A percentile compares a stretch with the other conserved stretches of the same genome.
Conservation (phyloP, 2,113 vertebrate species). For the Ictidomys tridecemlineatus region DNA sequence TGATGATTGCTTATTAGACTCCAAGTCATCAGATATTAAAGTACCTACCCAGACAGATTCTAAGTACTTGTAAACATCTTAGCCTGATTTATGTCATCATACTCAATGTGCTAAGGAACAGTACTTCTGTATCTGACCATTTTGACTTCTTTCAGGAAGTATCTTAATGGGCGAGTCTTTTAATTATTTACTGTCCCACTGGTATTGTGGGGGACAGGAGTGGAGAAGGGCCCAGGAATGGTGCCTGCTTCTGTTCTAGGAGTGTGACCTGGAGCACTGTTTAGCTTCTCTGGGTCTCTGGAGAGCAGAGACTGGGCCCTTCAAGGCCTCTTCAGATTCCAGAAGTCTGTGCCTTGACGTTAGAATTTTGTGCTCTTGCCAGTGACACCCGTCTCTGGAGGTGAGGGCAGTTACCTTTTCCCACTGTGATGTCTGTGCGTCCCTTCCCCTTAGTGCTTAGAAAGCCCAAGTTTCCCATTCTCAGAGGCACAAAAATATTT, state of each 20-base stretch:
- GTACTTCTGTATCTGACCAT: constrained; percentile 5
- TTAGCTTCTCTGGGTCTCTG: not conserved
- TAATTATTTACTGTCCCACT: not conserved
- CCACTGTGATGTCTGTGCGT: not conserved
- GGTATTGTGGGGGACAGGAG: not conserved
- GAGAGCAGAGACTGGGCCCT: not conserved
- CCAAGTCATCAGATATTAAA: not conserved
- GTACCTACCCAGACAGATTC: not conserved
- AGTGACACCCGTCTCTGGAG: not conserved
- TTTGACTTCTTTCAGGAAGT: not conserved
- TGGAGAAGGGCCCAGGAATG: not conserved
- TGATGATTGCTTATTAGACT: not conserved
- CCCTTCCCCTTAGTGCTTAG: not conserved
- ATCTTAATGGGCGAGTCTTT: not conserved
- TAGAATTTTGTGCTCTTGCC: not conserved
- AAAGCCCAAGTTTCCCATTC: not conserved
- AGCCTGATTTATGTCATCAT: not conserved
- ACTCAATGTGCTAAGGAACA: not conserved
- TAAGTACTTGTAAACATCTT: not conserved
- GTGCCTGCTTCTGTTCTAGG: fast-evolving
- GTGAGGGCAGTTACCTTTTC: not conserved
- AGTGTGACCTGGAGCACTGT: not conserved
- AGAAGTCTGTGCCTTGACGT: not conserved
- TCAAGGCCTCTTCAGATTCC: not conserved
- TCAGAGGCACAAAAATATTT: not conserved